phyloP scores from a whole-genome alignment of 2,797 vertebrate species.

The Hybognathus amarus region DNA sequence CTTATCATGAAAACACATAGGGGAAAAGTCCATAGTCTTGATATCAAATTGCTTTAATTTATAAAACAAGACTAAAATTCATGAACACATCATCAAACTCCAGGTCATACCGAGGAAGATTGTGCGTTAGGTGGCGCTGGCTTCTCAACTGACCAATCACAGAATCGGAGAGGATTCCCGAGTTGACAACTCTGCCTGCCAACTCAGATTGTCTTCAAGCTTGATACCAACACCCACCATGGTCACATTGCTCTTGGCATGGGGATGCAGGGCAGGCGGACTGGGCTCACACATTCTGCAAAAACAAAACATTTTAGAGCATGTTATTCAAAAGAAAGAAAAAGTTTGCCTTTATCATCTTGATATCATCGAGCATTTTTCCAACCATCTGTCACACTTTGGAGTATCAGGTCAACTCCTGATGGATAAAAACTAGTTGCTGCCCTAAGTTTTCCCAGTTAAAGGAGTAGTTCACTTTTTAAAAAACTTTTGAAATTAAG shows the following conservation, averaged over 20 bases:
- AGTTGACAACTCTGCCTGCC: conserved; percentile 42
- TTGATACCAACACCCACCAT: conserved; percentile 89
- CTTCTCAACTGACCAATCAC: conserved; percentile 74
- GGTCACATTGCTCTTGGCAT: conserved; percentile 81
- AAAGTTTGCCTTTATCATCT: not conserved
- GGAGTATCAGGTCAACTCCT: not conserved
- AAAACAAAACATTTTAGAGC: not conserved
- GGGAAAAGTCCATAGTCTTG: not conserved
- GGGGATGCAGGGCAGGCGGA: conserved; percentile 80
- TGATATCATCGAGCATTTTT: too few species aligned
- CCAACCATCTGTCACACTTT: not conserved
- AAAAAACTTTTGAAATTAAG: too few species aligned
- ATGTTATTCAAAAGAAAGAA: not conserved
- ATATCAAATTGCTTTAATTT: not conserved
- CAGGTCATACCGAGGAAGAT: conserved; percentile 73
- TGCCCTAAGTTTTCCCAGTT: too few species aligned
- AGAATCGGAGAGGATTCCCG: conserved; percentile 66
- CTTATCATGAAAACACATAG: not conserved
- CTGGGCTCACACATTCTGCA: conserved; percentile 93
- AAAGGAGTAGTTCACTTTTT: not conserved
- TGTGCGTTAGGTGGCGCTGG: conserved; percentile 71
- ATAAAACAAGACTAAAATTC: not conserved
- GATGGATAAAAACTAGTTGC: not conserved
- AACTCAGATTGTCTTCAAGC: conserved; percentile 84
- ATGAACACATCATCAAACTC: not conserved